Evolutionary conservation across 2,797 vertebrate species (phyloP).

Genomic region (Liparis tanakae): DNA sequence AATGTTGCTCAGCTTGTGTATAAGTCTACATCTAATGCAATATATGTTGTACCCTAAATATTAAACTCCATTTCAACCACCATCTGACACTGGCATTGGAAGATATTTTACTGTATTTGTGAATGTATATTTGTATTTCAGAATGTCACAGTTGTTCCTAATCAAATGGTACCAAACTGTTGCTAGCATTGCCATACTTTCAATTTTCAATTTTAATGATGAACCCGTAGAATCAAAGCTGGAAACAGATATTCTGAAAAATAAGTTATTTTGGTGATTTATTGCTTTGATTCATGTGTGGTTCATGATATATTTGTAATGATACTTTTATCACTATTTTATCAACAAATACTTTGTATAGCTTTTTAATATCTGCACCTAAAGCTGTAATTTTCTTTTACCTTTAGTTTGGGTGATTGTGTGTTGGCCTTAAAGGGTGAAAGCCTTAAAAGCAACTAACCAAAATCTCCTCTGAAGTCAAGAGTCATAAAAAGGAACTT

Average conservation of each 20-base stretch:
- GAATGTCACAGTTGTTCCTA: background rate
- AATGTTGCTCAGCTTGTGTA: background rate
- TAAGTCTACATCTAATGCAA: background rate
- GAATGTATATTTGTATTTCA: too few relatives aligned
- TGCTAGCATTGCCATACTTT: background rate
- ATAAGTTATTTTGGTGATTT: background rate
- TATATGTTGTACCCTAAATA: background rate
- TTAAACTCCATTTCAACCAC: background rate
- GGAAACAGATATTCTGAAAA: constrained; percentile 2
- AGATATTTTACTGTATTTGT: background rate
- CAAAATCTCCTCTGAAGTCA: constrained; percentile 7
- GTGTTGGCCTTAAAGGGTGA: background rate
- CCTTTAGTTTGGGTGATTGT: background rate
- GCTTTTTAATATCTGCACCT: too few relatives aligned
- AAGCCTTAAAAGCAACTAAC: constrained; percentile 1
- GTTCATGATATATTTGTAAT: background rate
- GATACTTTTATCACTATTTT: background rate
- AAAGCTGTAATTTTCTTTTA: background rate
- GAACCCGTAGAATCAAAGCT: background rate
- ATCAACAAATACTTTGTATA: background rate
- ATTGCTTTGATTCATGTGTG: background rate
- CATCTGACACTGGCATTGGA: background rate
- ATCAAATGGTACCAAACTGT: background rate
- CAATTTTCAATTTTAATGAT: background rate
- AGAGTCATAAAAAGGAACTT: background rate